Evolutionary conservation across 2,888 invertebrate genomes (phyloP), one percentile per base, ranked within the genome.

Genomic region (Cantharis rustica): DNA sequence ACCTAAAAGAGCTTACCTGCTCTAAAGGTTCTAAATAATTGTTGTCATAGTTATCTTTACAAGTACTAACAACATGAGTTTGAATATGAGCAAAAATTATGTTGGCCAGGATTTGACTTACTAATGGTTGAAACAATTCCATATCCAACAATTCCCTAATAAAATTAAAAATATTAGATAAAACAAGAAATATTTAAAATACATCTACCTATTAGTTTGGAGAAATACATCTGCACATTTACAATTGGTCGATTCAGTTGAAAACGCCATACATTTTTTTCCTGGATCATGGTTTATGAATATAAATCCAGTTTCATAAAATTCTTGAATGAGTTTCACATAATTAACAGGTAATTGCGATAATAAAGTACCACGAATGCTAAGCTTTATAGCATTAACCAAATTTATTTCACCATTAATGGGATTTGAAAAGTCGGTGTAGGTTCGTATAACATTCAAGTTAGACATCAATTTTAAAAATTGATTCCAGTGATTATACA

Each of bases 31-130:
- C 89, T 71, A 97, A 90, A 84, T 95, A 95, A 5, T 95, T 94
- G 16, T 93, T 91, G 89, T 97, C 95, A 89, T 96, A 97, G 83
- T 94, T 95, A 27, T 95, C 96, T 82, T 95, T 94, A 85, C 97
- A 97, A 0, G 93, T 92, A 83, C 93, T 93, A 83, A 93, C 92
- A n/a, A 98, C 95, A 84, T 97, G 94, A 80, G 91, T 91, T 85
- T 95, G 93, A 80, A 98, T 97, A 83, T 95, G 92, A 82, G 93
- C 90, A 85, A 96, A 95, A 79, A 97, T 95, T 72, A 98, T 91
- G 76, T 92, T 92, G 1, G 96, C 96, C 10, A 98, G 89, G 0
- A 96, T 93, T 86, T 95, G 95, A 0, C 96, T 96, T 2, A 96
- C 94, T 47, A 98, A 88, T 82, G 95, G 92, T 86, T 97, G 97